Evolutionary conservation across 2,888 invertebrate species (phyloP).

Genomic region (Andrena bicolor): DNA sequence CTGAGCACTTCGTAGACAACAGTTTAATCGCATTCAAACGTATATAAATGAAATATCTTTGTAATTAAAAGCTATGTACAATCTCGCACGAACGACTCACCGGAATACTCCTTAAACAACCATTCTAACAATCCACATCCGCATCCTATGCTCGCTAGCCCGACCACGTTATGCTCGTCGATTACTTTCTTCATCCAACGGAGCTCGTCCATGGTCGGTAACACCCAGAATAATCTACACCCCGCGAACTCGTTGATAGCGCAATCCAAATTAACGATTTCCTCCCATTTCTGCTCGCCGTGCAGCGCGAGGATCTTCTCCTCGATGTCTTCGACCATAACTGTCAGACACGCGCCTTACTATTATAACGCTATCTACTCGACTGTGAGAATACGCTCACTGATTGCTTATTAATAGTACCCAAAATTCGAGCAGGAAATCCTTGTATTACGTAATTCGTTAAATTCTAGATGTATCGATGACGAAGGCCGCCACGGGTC

Average conservation of each 20-base stretch:
- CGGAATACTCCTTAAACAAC: constrained; percentile 89
- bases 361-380: background rate
- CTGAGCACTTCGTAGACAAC: background rate
- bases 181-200: constrained; percentile 86
- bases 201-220: constrained; percentile 89
- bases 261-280: constrained; percentile 83
- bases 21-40: background rate
- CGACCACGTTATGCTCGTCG: constrained; percentile 84
- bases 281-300: constrained; percentile 81
- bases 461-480: constrained; percentile 18
- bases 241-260: constrained; percentile 83
- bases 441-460: constrained; percentile 40
- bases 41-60: constrained; percentile 5
- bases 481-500: background rate
- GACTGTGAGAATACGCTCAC: background rate
- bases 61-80: background rate
- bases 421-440: constrained; percentile 26
- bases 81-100: constrained; percentile 83
- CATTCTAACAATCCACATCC: constrained; percentile 94
- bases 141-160: constrained; percentile 91
- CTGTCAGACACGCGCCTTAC: constrained; percentile 5
- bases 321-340: constrained; percentile 62
- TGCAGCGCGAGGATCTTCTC: constrained; percentile 70
- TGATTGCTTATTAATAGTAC: constrained; percentile 47
- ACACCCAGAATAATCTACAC: constrained; percentile 90